phyloP scores from a whole-genome alignment of 2,113 vertebrate species.

The Corythornis vintsioides region DNA sequence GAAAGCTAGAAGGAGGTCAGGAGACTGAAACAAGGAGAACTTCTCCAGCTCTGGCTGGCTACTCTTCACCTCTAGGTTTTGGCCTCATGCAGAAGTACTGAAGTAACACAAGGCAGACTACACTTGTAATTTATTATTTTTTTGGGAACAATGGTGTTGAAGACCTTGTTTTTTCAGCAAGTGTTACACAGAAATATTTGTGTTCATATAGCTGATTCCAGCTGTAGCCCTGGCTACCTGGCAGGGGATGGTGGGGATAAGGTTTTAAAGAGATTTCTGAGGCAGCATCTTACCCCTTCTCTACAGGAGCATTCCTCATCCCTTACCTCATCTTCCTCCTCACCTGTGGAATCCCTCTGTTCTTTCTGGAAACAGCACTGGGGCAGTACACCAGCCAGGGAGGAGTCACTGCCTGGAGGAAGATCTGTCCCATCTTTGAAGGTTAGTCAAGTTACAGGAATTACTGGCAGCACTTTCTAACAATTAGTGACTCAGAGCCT shows the following conservation, averaged over 20 bases:
- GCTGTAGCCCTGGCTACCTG: background rate
- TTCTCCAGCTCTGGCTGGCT: background rate
- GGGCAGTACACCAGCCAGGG: conserved; percentile 94
- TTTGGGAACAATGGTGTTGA: background rate
- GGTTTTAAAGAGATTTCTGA: background rate
- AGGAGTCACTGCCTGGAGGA: conserved; percentile 90
- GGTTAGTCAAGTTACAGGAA: conserved; percentile 71
- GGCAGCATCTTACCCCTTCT: background rate
- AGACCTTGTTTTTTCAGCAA: background rate
- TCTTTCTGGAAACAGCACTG: conserved; percentile 89
- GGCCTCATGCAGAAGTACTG: background rate
- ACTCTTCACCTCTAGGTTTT: background rate
- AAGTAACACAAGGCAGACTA: background rate
- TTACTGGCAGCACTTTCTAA: background rate
- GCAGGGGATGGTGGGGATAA: background rate
- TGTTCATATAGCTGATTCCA: background rate
- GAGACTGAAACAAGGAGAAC: background rate
- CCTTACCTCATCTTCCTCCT: conserved; percentile 92
- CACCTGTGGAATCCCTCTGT: conserved; percentile 88
- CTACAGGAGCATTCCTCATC: conserved; percentile 89
- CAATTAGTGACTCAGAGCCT: background rate
- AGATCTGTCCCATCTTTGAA: conserved; percentile 93
- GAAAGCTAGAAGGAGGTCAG: background rate
- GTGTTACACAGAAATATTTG: background rate
- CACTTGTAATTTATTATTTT: background rate